Conservation (phyloP, 2,113 vertebrate genomes). For the Calyptomena viridis region DNA sequence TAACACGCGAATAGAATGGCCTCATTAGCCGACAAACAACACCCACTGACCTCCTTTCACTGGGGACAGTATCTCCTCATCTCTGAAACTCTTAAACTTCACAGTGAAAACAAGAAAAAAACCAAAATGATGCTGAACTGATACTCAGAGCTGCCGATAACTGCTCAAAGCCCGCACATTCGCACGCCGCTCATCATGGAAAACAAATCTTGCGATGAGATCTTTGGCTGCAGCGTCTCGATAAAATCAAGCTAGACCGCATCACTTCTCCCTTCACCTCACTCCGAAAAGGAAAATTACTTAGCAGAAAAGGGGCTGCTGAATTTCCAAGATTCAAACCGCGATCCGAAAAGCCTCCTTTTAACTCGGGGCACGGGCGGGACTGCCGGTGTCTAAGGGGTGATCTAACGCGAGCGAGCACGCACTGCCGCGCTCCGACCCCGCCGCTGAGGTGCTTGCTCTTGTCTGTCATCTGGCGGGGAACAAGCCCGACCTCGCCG, state of each 20-base stretch:
- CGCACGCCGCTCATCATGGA: neutral
- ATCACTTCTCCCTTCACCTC: conserved; percentile 12
- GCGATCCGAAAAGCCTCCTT: neutral
- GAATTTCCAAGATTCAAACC: neutral
- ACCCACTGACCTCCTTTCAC: conserved; percentile 61
- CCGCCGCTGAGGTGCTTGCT: neutral
- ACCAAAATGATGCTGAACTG: neutral
- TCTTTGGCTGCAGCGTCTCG: conserved; percentile 14
- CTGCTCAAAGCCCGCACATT: conserved; percentile 6
- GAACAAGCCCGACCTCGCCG: conserved; percentile 3
- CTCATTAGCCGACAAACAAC: conserved; percentile 70
- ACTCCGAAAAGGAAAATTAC: neutral
- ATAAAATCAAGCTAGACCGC: conserved; percentile 1
- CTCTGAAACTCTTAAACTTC: conserved; percentile 3
- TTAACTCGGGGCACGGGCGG: neutral
- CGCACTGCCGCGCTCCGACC: neutral
- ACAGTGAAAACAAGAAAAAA: neutral
- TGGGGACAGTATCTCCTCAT: neutral
- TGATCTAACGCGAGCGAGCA: neutral
- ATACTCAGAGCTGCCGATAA: neutral
- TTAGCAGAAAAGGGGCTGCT: neutral
- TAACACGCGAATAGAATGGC: conserved; percentile 79
- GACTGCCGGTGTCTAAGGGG: neutral
- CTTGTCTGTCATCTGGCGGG: conserved; percentile 45
- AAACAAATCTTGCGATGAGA: conserved; percentile 19